These are phyloP conservation scores for Zaprionus capensis DNA, from an alignment of 1,140 invertebrate species.

Conservation along the genomic window DNA sequence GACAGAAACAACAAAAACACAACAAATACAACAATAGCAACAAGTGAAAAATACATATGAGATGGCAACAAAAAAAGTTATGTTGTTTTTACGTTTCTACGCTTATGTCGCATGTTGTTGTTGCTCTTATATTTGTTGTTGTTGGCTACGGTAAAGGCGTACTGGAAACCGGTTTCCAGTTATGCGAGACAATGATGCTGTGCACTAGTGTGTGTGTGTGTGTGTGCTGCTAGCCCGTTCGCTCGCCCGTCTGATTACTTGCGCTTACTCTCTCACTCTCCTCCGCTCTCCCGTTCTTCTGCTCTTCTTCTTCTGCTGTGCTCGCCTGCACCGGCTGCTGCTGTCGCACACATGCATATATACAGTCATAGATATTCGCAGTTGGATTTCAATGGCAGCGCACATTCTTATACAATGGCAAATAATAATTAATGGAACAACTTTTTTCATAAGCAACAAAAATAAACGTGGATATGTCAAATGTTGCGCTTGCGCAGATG, in stretches of 20 bases:
- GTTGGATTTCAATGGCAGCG: conserved; percentile 63
- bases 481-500: conserved; percentile 59
- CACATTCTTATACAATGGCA: conserved; percentile 62
- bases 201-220: conserved; percentile 16
- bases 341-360: conserved; percentile 14
- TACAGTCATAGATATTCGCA: neutral
- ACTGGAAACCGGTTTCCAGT: conserved; percentile 68
- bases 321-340: conserved; percentile 32
- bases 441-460: conserved; percentile 24
- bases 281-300: neutral
- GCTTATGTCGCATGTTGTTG: conserved; percentile 65
- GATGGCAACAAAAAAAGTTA: conserved; percentile 30
- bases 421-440: conserved; percentile 59
- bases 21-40: conserved; percentile 24
- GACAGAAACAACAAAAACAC: conserved; percentile 13
- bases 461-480: conserved; percentile 56
- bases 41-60: conserved; percentile 25
- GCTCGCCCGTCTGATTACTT: neutral
- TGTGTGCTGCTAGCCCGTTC: conserved; percentile 5
- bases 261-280: conserved; percentile 11
- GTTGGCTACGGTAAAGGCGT: conserved; percentile 43
- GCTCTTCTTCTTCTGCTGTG: neutral
- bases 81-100: conserved; percentile 51
- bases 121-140: conserved; percentile 31
- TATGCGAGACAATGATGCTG: conserved; percentile 66